A percentile compares a stretch with the other conserved stretches of the same genome.
Evolutionary conservation across 2,797 vertebrate species (phyloP).

Genomic region (Spinus olivaceus): DNA sequence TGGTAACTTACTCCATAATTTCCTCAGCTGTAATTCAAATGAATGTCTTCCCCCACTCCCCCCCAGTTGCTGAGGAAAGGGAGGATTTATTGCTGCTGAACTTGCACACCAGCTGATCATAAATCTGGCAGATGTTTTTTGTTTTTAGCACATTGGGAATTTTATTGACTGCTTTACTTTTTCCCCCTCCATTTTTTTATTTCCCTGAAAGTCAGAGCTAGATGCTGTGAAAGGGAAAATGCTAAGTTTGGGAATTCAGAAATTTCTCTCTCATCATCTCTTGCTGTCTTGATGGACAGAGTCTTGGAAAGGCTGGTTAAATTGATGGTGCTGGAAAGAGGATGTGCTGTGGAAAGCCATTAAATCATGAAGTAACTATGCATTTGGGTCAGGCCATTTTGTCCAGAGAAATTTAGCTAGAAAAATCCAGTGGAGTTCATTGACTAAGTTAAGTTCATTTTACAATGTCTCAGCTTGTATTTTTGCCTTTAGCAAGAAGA

Average conservation of each 20-base stretch:
- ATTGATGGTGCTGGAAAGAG: background rate
- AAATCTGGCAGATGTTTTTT: constrained; percentile 66
- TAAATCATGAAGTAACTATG: constrained; percentile 20
- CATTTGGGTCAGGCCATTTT: background rate
- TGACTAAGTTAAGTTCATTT: background rate
- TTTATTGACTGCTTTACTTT: constrained; percentile 50
- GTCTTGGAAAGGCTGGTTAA: constrained; percentile 9
- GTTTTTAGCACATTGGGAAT: constrained; percentile 49
- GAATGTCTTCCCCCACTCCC: background rate
- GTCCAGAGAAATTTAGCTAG: background rate
- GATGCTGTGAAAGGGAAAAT: constrained; percentile 15
- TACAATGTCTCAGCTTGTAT: background rate
- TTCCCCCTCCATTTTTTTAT: background rate
- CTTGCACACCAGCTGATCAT: constrained; percentile 38
- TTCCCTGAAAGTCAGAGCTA: background rate
- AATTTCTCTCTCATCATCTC: background rate
- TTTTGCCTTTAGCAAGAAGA: constrained; percentile 74
- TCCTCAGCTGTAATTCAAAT: constrained; percentile 30
- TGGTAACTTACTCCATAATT: constrained; percentile 5
- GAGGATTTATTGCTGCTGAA: constrained; percentile 60
- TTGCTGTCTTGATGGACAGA: background rate
- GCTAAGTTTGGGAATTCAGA: constrained; percentile 32
- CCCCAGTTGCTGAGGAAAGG: constrained; percentile 37
- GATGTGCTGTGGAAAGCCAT: background rate
- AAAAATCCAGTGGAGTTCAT: background rate